Conservation (phyloP, 2,888 invertebrate genomes). For the Monopis laevigella region DNA sequence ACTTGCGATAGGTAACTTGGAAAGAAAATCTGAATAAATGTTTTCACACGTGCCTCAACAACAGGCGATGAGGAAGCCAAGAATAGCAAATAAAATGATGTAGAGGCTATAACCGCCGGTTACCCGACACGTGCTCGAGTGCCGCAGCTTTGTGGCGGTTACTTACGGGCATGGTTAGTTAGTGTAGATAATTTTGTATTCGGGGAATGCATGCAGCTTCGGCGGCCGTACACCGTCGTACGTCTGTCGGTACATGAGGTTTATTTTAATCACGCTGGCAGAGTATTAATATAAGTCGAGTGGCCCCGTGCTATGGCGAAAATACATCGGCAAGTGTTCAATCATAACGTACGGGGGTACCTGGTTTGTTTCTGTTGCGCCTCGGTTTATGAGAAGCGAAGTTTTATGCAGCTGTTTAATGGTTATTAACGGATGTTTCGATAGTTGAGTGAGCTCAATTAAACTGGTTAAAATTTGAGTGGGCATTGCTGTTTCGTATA, state of each 20-base stretch:
- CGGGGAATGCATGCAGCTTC: constrained; percentile 7
- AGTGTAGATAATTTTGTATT: constrained; percentile 45
- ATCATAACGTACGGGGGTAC: constrained; percentile 48
- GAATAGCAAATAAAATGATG: constrained; percentile 10
- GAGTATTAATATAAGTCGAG: constrained; percentile 44
- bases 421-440: constrained; percentile 1
- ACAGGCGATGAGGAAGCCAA: constrained; percentile 1
- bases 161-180: too few relatives aligned
- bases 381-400: constrained; percentile 11
- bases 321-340: constrained; percentile 34
- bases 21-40: too few relatives aligned
- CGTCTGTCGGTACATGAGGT: constrained; percentile 46
- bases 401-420: constrained; percentile 11
- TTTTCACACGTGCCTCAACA: constrained; percentile 2
- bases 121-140: constrained; percentile 4
- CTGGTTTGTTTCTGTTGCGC: constrained; percentile 62
- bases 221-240: constrained; percentile 42
- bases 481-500: too few relatives aligned
- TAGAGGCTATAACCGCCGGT: constrained; percentile 2
- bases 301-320: not conserved
- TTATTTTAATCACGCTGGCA: constrained; percentile 47
- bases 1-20: too few relatives aligned
- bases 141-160: too few relatives aligned
- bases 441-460: not conserved
- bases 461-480: too few relatives aligned